These are phyloP conservation scores for Myotis lucifugus DNA, from an alignment of 2,113 vertebrate genomes.

Conservation along the genomic window DNA sequence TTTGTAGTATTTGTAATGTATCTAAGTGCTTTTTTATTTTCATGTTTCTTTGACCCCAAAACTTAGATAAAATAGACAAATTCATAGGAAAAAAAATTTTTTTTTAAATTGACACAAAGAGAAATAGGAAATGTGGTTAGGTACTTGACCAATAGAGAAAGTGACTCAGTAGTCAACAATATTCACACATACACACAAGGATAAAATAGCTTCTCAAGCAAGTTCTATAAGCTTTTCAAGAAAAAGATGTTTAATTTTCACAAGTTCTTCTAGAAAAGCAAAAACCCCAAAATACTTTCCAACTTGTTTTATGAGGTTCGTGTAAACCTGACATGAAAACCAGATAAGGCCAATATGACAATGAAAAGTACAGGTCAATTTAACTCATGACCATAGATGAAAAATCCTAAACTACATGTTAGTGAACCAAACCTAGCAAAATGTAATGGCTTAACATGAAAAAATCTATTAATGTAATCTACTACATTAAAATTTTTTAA, in stretches of 20 bases:
- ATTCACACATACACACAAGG: not conserved
- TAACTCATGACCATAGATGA: not conserved
- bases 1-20: conserved; percentile 2
- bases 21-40: conserved; percentile 11
- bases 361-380: not conserved
- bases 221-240: conserved; percentile 29
- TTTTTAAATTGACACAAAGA: not conserved
- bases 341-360: not conserved
- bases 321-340: not conserved
- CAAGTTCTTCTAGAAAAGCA: conserved; percentile 33
- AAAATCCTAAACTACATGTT: not conserved
- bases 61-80: not conserved
- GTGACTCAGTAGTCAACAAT: not conserved
- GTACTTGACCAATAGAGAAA: not conserved
- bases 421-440: not conserved
- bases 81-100: not conserved
- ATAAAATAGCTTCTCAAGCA: not conserved
- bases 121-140: not conserved
- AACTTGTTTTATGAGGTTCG: not conserved
- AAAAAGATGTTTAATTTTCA: conserved; percentile 29
- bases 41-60: conserved; percentile 34
- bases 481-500: not conserved
- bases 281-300: not conserved
- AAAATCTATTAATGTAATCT: not conserved
- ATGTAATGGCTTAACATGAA: not conserved